phyloP scores from a whole-genome alignment of 2,888 invertebrate genomes.

The Rotaria sp. region DNA sequence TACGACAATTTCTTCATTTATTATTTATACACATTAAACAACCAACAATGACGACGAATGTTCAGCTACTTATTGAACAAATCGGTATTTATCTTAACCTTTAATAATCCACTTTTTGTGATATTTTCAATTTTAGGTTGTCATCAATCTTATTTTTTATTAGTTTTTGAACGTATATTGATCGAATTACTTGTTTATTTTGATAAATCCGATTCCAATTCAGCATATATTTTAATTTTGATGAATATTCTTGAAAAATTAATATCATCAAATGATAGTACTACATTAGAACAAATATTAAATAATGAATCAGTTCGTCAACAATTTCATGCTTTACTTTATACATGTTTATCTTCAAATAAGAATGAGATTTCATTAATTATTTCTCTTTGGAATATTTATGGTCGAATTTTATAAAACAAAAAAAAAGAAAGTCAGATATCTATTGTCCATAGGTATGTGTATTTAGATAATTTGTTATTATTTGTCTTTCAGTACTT shows the following conservation, averaged over 20 bases:
- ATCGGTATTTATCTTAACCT: neutral
- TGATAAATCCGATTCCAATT: neutral
- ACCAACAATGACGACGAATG: neutral
- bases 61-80: neutral
- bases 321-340: neutral
- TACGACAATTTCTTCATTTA: neutral
- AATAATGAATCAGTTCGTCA: neutral
- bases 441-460: neutral
- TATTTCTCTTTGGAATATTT: conserved; percentile 3
- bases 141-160: neutral
- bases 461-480: neutral
- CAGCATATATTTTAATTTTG: neutral
- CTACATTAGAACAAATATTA: neutral
- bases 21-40: neutral
- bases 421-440: neutral
- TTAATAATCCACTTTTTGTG: no score
- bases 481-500: neutral
- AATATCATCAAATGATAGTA: neutral
- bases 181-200: neutral
- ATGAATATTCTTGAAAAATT: neutral
- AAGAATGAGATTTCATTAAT: neutral
- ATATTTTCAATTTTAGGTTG: conserved; percentile 18
- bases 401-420: neutral
- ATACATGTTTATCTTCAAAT: neutral
- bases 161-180: neutral